Base-by-base conservation (phyloP, 2,113 vertebrate species). In the Corapipo altera region DNA sequence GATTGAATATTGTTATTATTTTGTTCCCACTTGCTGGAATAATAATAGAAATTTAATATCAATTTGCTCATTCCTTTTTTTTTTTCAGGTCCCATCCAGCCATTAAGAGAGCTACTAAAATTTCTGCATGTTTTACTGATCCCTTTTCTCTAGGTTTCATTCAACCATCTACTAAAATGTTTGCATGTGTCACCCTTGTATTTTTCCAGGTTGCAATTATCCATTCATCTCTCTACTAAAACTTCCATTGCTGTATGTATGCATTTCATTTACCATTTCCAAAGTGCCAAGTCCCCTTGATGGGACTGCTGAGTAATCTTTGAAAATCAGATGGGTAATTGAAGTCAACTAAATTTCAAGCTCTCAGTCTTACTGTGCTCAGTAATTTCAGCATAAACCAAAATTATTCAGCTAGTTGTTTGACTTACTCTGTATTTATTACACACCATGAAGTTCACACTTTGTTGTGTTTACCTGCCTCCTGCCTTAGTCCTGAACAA, bases 21-120 rank as follows among this genome's bases (percentile, higher is more conserved):
- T 58, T 76, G 22, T 43, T 75, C 23, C 88, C 39, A 65, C 19
- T 59, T 71, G 33, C 35, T 91, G 44, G 23, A 84, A 59, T 85
- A 83, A 83, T 46, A n/a, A 54, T 32, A 24, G 26, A 79, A 79
- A 55, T 77, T 86, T 78, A 62, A 80, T 82, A 72, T 58, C 35
- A 89, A 39, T 89, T 95, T 96, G 78, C 91, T 97, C 85, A 95
- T 97, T 94, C 96, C 90, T 95, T 95, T 94, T 57, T 87, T 95
- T 89, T 95, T 94, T 94, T n/a, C n/a, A 97, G 95, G 93, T 95
- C 64, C 23, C 27, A 88, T 72, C 51, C 77, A 93, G 76, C 10
- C 55, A 83, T 69, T 52, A 55, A 89, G 54, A 49, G 64, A 57
- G 27, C 89, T 82, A 91, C 46, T 96, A 80, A 95, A 81, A 67